A percentile compares a stretch with the other conserved stretches of the same genome.
phyloP scores from a whole-genome alignment of 2,888 invertebrate species.

The Chloroclysta siterata region DNA sequence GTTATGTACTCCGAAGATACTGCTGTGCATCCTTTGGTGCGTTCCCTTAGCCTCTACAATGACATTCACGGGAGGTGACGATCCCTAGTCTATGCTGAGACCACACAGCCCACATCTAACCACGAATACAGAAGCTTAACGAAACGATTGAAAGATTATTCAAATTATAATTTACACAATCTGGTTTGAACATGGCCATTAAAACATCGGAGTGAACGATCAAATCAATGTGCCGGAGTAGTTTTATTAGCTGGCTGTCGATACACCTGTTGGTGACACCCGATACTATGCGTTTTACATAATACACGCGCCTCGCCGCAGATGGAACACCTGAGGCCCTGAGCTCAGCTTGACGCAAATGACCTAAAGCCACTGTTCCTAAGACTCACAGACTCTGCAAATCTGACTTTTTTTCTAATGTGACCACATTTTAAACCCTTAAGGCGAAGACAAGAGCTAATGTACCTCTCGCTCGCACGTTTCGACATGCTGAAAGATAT shows the following conservation, averaged over 20 bases:
- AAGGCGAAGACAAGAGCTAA: too few relatives aligned
- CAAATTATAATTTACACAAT: constrained; percentile 10
- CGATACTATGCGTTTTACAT: constrained; percentile 68
- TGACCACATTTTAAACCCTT: too few relatives aligned
- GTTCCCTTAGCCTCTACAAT: too few relatives aligned
- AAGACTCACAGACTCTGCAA: not conserved
- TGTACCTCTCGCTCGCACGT: too few relatives aligned
- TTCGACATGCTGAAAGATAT: too few relatives aligned
- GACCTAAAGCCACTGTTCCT: constrained; percentile 16
- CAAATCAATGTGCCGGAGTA: constrained; percentile 52
- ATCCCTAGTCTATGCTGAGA: too few relatives aligned
- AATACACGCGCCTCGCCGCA: constrained; percentile 59
- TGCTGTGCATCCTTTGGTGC: too few relatives aligned
- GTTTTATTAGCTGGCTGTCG: constrained; percentile 59
- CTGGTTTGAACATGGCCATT: constrained; percentile 4
- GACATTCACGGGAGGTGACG: too few relatives aligned
- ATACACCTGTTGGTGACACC: constrained; percentile 69
- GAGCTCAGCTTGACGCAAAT: constrained; percentile 42
- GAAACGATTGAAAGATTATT: constrained; percentile 5
- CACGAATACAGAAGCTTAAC: constrained; percentile 16
- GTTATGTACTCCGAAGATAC: too few relatives aligned
- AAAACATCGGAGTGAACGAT: constrained; percentile 29
- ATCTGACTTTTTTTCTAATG: too few relatives aligned
- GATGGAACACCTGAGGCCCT: constrained; percentile 53
- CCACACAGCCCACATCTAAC: too few relatives aligned